phyloP scores from a whole-genome alignment of 2,797 vertebrate species.

The Helicolenus hilgendorfi region DNA sequence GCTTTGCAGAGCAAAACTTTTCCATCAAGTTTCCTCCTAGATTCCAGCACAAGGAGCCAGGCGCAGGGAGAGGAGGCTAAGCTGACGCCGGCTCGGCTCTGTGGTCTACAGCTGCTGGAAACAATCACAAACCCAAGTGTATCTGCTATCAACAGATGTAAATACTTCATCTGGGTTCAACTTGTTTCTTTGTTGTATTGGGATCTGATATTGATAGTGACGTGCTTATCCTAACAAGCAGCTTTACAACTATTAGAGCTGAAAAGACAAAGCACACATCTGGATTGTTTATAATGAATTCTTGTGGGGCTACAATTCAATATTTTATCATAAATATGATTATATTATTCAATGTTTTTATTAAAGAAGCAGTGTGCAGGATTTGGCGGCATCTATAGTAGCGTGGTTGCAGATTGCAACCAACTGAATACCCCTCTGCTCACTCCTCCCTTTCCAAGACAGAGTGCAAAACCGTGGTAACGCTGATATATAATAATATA shows the following conservation, averaged over 20 bases:
- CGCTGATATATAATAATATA: no score
- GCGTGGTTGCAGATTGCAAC: no score
- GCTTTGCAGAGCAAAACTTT: conserved; percentile 69
- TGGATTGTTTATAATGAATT: not conserved
- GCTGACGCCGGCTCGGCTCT: conserved; percentile 65
- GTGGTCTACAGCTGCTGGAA: conserved; percentile 81
- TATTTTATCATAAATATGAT: not conserved
- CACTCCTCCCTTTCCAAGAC: no score
- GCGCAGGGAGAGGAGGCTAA: conserved; percentile 41
- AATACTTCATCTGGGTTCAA: conserved; percentile 55
- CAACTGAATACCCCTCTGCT: no score
- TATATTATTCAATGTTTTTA: not conserved
- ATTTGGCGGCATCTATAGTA: no score
- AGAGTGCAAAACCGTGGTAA: no score
- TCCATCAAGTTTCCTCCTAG: conserved; percentile 76
- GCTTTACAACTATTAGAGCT: not conserved
- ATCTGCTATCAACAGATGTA: conserved; percentile 74
- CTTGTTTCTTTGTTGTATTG: conserved; percentile 37
- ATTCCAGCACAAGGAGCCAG: conserved; percentile 59
- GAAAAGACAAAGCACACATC: not conserved
- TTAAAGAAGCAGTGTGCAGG: not conserved
- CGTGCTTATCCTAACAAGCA: conserved; percentile 24
- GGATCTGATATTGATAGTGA: conserved; percentile 1
- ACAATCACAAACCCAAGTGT: conserved; percentile 64
- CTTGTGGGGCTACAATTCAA: not conserved